These are phyloP conservation scores for Coelopa pilipes DNA, from an alignment of 2,888 invertebrate species.

Conservation along the genomic window DNA sequence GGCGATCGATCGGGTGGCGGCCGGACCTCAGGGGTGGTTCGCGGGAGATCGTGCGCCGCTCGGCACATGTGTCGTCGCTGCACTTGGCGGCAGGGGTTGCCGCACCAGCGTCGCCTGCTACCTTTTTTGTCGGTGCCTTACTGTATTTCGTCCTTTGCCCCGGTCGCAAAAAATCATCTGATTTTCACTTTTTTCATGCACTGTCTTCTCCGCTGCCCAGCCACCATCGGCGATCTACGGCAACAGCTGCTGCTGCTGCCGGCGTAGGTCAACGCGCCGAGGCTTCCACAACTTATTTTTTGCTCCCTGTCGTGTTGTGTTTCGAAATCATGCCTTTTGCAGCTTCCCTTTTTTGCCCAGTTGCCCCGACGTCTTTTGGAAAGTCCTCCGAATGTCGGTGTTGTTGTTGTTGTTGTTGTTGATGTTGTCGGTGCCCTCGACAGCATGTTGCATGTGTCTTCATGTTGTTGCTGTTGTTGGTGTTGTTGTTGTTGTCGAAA, in stretches of 20 bases:
- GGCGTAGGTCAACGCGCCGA: constrained; percentile 61
- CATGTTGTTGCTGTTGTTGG: too few relatives aligned
- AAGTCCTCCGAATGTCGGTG: constrained; percentile 37
- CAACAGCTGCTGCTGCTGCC: constrained; percentile 39
- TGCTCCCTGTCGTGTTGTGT: constrained; percentile 42
- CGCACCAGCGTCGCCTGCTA: too few relatives aligned
- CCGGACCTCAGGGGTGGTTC: too few relatives aligned
- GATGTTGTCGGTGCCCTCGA: neutral
- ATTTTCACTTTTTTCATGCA: neutral
- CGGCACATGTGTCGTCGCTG: too few relatives aligned
- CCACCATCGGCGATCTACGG: constrained; percentile 40
- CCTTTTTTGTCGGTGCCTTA: too few relatives aligned
- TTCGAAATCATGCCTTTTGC: constrained; percentile 8
- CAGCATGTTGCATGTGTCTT: constrained; percentile 42
- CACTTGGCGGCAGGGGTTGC: too few relatives aligned
- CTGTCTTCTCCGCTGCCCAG: constrained; percentile 7
- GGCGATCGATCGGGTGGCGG: too few relatives aligned
- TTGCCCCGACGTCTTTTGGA: neutral
- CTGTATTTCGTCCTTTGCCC: too few relatives aligned
- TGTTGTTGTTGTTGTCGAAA: too few relatives aligned
- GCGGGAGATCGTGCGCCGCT: too few relatives aligned
- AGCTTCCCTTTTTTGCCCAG: neutral
- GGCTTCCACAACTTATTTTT: constrained; percentile 33
- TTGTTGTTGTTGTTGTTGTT: too few relatives aligned
- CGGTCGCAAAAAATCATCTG: too few relatives aligned